Percentiles rank a stretch among this genome's conserved stretches.
Evolutionary conservation across 1,140 invertebrate species (phyloP).

Genomic region (Melipona quadrifasciata): DNA sequence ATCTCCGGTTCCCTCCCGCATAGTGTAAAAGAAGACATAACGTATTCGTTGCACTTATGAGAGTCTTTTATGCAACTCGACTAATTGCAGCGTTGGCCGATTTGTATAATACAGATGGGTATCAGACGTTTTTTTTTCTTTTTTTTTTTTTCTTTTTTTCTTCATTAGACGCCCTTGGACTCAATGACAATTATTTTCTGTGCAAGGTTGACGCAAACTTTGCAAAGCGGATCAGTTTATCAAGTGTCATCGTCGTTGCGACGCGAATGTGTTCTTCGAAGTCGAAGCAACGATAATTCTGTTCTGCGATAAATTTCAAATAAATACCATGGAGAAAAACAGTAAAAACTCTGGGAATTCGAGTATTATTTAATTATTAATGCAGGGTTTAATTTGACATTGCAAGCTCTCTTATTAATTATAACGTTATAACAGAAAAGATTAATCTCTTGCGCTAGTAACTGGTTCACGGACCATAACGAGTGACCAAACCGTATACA

Average conservation of each 20-base stretch:
- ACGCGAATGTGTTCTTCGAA: background rate
- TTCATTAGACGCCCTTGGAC: constrained; percentile 27
- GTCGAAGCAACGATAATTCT: background rate
- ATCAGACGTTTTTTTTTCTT: background rate
- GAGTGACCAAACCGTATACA: too few relatives aligned
- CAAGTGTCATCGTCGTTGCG: constrained; percentile 42
- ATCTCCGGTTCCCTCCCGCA: background rate
- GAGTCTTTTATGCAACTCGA: constrained; percentile 17
- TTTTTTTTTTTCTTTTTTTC: background rate
- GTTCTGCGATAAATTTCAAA: background rate
- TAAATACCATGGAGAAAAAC: too few relatives aligned
- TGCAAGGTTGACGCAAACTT: constrained; percentile 42
- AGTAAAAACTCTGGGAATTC: background rate
- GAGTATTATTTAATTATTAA: too few relatives aligned
- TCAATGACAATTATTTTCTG: constrained; percentile 52
- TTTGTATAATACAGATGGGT: constrained; percentile 30
- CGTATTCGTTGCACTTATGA: background rate
- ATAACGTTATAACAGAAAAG: background rate
- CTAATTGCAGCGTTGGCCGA: constrained; percentile 43
- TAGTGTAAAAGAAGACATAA: background rate
- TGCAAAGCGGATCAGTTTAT: constrained; percentile 27
- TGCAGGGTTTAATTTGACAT: too few relatives aligned
- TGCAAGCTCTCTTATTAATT: background rate
- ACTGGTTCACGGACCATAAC: too few relatives aligned
- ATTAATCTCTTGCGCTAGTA: too few relatives aligned